phyloP scores from a whole-genome alignment of 2,888 invertebrate species.

The Himalopsyche tibetana region DNA sequence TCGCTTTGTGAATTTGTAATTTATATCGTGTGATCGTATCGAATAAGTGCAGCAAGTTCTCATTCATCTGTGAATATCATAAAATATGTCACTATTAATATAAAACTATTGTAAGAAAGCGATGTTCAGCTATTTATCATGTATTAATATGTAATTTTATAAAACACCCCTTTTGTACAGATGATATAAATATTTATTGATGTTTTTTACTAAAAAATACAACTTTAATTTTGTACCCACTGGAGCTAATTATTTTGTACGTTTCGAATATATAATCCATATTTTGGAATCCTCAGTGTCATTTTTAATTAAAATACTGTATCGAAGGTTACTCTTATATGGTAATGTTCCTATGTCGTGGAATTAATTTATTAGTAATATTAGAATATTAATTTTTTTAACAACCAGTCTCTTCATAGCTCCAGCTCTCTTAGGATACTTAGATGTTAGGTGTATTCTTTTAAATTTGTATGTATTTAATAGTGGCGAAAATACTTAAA shows the following conservation, averaged over 20 bases:
- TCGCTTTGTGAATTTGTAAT: conserved; percentile 6
- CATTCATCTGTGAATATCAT: conserved; percentile 45
- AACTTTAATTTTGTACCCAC: conserved; percentile 45
- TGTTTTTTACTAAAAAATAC: conserved; percentile 47
- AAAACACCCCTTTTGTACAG: conserved; percentile 44
- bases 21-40: conserved; percentile 20
- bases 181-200: conserved; percentile 47
- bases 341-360: not conserved
- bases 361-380: not conserved
- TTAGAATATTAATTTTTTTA: not conserved
- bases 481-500: conserved; percentile 54
- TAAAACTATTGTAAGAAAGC: conserved; percentile 9
- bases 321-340: not conserved
- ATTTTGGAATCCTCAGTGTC: not conserved
- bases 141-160: conserved; percentile 41
- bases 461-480: conserved; percentile 48
- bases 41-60: conserved; percentile 23
- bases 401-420: not conserved
- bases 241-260: conserved; percentile 45
- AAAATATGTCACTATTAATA: conserved; percentile 3
- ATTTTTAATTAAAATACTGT: not conserved
- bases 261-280: not conserved
- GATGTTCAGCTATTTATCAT: conserved; percentile 25
- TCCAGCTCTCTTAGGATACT: conserved; percentile 35
- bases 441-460: conserved; percentile 50